phyloP scores from a whole-genome alignment of 2,888 invertebrate genomes.

The Elegia similella region DNA sequence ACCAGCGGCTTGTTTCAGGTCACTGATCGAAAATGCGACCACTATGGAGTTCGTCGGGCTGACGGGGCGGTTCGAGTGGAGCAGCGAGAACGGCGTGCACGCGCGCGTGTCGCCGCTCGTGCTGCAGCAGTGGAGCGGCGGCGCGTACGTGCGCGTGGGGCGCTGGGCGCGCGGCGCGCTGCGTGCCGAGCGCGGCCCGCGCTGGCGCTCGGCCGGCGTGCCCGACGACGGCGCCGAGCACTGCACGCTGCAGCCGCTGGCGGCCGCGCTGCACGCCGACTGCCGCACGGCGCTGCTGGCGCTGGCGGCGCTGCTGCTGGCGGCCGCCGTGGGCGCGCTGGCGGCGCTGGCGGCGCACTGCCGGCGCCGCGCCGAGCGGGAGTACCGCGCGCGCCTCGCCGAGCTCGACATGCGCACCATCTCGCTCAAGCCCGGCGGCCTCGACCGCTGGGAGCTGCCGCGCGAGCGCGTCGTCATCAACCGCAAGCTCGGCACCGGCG shows the following conservation, averaged over 20 bases:
- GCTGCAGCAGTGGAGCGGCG: slow-evolving; percentile 84
- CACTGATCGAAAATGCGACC: slow-evolving; percentile 42
- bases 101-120: slow-evolving; percentile 35
- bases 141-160: slow-evolving; percentile 78
- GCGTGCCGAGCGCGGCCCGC: slow-evolving; percentile 83
- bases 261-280: slow-evolving; percentile 84
- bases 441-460: slow-evolving; percentile 94
- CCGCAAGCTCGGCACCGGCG: slow-evolving; percentile 92
- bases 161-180: slow-evolving; percentile 91
- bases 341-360: slow-evolving; percentile 48
- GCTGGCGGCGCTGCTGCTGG: slow-evolving; percentile 43
- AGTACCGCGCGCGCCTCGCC: slow-evolving; percentile 53
- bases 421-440: slow-evolving; percentile 47
- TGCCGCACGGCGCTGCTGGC: slow-evolving; percentile 87
- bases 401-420: slow-evolving; percentile 58
- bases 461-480: slow-evolving; percentile 92
- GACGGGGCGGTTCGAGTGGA: slow-evolving; percentile 60
- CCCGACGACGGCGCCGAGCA: slow-evolving; percentile 87
- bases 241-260: slow-evolving; percentile 86
- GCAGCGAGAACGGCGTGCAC: slow-evolving; percentile 76
- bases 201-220: slow-evolving; percentile 83
- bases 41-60: slow-evolving; percentile 43
- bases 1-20: slow-evolving; percentile 43
- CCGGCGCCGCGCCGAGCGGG: slow-evolving; percentile 56
- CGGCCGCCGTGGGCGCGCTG: slow-evolving; percentile 43